Evolutionary conservation across 2,113 vertebrate species (phyloP), one percentile per base, ranked within the genome.

Genomic region (Rhinoderma darwinii): DNA sequence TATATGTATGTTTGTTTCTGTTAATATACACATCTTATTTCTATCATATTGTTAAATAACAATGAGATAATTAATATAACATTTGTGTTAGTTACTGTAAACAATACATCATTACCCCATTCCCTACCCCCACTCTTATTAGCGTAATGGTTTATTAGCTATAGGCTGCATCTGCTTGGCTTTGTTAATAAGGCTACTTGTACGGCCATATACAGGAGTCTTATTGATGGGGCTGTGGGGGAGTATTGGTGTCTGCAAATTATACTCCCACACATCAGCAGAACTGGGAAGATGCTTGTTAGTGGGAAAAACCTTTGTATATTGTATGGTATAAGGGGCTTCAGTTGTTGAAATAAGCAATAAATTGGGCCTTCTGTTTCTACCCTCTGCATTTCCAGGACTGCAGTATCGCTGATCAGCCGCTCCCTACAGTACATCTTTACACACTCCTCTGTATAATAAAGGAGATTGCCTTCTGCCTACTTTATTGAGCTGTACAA

Each of bases 401-500:
- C 39, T 82, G 86, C 78, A 74, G 59, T 87, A 74, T 25, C 59
- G 47, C 44, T 15, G 37, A 86, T 43, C 47, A 27, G 51, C 78
- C 50, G 78, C 78, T 74, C 76, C 63, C 61, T 81, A 74, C 66
- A 47, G 37, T 51, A 73, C 63, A 44, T 41, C 68, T 44, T n/a
- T 43, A 54, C 37, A 73, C 61, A 41, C 35, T 82, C 2, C n/a
- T n/a, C 61, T 74, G 35, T 59, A 86, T 86, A 73, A 73, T 54
- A 75, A 43, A 81, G 85, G 63, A 87, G 68, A 82, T 82, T 75
- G 79, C 68, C 39, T 87, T 54, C 66, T 75, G 68, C 68, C 51
- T 87, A 22, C 79, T 74, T 87, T 87, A 87, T 73, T 87, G 79
- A 87, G 86, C 86, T 37, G 68, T 47, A 44, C 68, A 87, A 87